Evolutionary conservation across 2,797 vertebrate genomes (phyloP), one percentile per base, ranked within the genome.

Genomic region (Alosa sapidissima): DNA sequence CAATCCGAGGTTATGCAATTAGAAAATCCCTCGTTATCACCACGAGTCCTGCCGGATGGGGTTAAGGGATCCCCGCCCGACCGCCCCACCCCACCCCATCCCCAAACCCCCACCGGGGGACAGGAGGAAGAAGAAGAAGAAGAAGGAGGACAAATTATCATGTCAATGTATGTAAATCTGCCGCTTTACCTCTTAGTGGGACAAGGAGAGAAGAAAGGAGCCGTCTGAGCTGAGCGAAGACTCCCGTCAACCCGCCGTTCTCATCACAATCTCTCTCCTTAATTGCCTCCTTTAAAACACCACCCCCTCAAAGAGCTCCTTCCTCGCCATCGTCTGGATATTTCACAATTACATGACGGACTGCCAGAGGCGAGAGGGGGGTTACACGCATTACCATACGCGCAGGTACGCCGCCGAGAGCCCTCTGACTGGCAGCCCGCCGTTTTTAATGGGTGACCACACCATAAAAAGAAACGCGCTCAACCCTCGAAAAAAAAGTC

Each of bases 151-250:
- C 81, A 87, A 90, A 90, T 90, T 87, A 89, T 82, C 85, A 85
- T 87, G 87, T 88, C 89, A 91, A 90, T 89, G 85, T 87, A 91
- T 89, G 89, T 86, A 89, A 90, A 90, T 90, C 89, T 89, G 68
- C 81, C 68, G 33, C 84, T 85, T 85, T 81, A 48, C 75, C 72
- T 55, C 51, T 13, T 54, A 49, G 21, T 4, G 65, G 65, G 13
- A 24, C 10, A 24, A 16, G 33, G 28, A 72, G 13, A 33, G 13
- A 3, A 3, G 62, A 1, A 33, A 33, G 24, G 28, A 68, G 5
- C 36, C 33, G 68, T 16, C 68, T 75, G 33, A 75, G 36, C 68
- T 72, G 65, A 41, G 41, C 41, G 41, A 72, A 36, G 28, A 72
- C 11, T 36, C 68, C 16, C 1, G 68, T 28, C 33, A 75, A 75